Evolutionary conservation across 2,113 vertebrate genomes (phyloP).

Genomic region (Neoarius graeffei): DNA sequence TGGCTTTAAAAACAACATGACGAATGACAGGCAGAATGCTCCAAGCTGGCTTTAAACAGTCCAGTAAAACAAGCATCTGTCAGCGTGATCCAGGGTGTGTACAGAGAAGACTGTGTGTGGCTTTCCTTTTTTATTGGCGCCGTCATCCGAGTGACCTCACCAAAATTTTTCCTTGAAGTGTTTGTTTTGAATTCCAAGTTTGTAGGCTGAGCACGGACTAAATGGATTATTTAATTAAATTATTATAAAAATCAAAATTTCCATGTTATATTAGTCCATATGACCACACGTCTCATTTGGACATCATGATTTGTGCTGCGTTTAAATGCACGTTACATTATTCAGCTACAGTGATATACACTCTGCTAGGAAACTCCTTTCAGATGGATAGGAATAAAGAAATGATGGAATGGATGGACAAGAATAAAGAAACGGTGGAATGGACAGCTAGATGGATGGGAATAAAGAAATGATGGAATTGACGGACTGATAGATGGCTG

Average conservation of each 20-base stretch:
- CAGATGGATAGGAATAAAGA: neutral
- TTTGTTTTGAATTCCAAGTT: neutral
- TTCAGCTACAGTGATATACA: neutral
- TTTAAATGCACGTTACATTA: neutral
- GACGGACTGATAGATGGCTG: neutral
- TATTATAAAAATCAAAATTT: neutral
- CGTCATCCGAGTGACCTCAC: neutral
- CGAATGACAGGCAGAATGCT: neutral
- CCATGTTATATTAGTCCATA: neutral
- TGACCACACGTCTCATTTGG: neutral
- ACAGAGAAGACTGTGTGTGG: neutral
- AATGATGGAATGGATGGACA: neutral
- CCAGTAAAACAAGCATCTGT: slow-evolving; percentile 9
- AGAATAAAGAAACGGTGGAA: too few relatives aligned
- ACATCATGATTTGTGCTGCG: neutral
- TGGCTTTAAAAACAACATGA: slow-evolving; percentile 29
- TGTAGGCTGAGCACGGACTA: neutral
- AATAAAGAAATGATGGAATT: neutral
- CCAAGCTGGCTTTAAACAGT: neutral
- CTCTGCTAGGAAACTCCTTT: neutral
- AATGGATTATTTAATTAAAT: neutral
- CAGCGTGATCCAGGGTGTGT: neutral
- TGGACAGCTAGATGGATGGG: neutral
- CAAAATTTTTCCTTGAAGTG: neutral
- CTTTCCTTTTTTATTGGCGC: neutral